Conservation (phyloP, 2,797 vertebrate genomes). For the Gadopsis bispinosus region DNA sequence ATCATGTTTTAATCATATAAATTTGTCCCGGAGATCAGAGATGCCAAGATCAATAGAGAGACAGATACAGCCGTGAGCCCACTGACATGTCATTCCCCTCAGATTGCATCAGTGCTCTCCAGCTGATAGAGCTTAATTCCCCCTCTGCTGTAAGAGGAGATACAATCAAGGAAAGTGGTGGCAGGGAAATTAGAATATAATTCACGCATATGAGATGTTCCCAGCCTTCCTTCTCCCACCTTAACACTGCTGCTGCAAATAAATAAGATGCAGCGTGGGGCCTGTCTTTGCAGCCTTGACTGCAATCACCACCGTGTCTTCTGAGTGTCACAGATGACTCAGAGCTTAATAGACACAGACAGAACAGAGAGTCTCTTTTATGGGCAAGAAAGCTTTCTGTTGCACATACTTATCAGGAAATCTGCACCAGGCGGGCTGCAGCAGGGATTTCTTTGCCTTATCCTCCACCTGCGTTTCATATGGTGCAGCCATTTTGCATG, state of each 20-base stretch:
- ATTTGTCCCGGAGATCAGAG: slow-evolving; percentile 54
- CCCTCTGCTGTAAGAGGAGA: slow-evolving; percentile 48
- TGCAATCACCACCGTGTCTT: slow-evolving; percentile 36
- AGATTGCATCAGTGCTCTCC: slow-evolving; percentile 47
- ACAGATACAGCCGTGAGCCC: slow-evolving; percentile 18
- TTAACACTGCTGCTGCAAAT: slow-evolving; percentile 30
- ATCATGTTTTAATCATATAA: slow-evolving; percentile 64
- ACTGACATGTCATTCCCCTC: slow-evolving; percentile 47
- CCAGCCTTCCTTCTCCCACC: slow-evolving; percentile 20
- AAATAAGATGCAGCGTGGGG: slow-evolving; percentile 38
- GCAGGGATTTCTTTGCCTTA: not conserved
- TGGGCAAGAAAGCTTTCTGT: not conserved
- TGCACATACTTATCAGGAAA: slow-evolving; percentile 11
- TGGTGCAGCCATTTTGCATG: not conserved
- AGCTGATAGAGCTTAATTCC: slow-evolving; percentile 54
- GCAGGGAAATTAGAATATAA: slow-evolving; percentile 63
- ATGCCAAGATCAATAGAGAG: slow-evolving; percentile 60
- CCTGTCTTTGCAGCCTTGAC: slow-evolving; percentile 26
- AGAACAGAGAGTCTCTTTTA: not conserved
- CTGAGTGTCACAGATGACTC: slow-evolving; percentile 20
- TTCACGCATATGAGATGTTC: slow-evolving; percentile 53
- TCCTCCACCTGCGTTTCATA: not conserved
- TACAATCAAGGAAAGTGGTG: slow-evolving; percentile 56
- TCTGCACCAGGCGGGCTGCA: not conserved
- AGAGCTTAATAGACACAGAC: slow-evolving; percentile 15